Conservation (phyloP, 2,797 vertebrate species). For the Tachyglossus aculeatus region DNA sequence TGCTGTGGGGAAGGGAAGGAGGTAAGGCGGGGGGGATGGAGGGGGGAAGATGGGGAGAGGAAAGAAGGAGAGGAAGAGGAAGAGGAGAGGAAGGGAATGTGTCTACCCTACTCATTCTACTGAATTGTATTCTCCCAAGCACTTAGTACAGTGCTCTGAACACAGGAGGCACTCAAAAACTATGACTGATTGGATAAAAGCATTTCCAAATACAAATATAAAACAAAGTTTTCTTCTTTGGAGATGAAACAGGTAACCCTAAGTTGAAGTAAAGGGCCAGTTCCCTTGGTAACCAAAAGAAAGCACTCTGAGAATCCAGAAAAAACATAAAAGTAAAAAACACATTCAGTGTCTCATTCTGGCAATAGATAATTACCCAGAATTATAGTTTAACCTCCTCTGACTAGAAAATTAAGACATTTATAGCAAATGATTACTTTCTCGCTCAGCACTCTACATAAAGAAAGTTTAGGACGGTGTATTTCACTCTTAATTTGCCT, state of each 20-base stretch:
- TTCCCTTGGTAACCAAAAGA: not conserved
- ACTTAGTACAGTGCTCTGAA: too few relatives aligned
- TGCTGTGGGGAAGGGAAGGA: too few relatives aligned
- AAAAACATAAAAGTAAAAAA: slow-evolving; percentile 18
- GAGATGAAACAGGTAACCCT: not conserved
- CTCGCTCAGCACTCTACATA: not conserved
- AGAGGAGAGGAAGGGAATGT: too few relatives aligned
- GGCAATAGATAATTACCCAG: not conserved
- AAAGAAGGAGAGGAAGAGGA: too few relatives aligned
- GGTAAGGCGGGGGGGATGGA: too few relatives aligned
- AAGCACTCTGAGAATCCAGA: not conserved
- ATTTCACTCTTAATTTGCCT: not conserved
- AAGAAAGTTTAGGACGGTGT: not conserved
- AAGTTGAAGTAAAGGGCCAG: not conserved
- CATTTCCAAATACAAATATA: too few relatives aligned
- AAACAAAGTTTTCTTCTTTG: too few relatives aligned
- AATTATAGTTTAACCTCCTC: not conserved
- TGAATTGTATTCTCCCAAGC: too few relatives aligned
- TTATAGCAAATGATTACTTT: not conserved
- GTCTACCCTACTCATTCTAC: too few relatives aligned
- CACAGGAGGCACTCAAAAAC: too few relatives aligned
- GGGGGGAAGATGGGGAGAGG: too few relatives aligned
- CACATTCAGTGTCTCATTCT: not conserved
- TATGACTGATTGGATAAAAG: too few relatives aligned
- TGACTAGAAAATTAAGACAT: not conserved